Conservation (phyloP, 2,888 invertebrate species). For the Diadegma fenestrale region DNA sequence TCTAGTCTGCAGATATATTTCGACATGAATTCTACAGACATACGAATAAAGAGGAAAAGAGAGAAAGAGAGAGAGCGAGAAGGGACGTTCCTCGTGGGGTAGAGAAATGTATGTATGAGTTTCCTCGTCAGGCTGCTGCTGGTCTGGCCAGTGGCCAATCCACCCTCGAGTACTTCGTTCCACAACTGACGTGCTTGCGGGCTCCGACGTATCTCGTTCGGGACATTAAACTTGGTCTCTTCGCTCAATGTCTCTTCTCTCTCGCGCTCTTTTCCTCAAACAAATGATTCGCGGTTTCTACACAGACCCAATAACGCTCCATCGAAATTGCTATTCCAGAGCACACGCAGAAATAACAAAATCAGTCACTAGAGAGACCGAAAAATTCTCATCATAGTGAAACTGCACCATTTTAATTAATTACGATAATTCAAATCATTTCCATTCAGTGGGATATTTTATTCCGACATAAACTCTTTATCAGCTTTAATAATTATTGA, state of each 20-base stretch:
- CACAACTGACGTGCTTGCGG: constrained; percentile 64
- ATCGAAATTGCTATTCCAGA: not conserved
- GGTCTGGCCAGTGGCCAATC: constrained; percentile 78
- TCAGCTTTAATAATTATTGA: not conserved
- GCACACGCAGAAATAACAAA: not conserved
- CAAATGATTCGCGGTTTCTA: constrained; percentile 38
- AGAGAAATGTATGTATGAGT: constrained; percentile 66
- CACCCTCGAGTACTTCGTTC: constrained; percentile 72
- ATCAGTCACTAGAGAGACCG: not conserved
- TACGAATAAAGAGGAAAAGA: not conserved
- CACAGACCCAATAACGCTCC: not conserved
- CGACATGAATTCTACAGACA: constrained; percentile 25
- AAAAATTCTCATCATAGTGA: not conserved
- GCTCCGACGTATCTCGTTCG: constrained; percentile 56
- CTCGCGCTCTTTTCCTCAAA: constrained; percentile 3
- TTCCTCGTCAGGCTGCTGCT: constrained; percentile 73
- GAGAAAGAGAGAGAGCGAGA: constrained; percentile 15
- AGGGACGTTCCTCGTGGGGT: constrained; percentile 60
- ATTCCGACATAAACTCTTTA: not conserved
- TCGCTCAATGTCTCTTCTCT: constrained; percentile 43
- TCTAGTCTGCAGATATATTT: constrained; percentile 43
- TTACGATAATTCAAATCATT: not conserved
- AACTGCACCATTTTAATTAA: not conserved
- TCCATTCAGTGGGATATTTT: not conserved
- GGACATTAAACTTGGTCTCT: constrained; percentile 65